Conservation (phyloP, 2,113 vertebrate species). For the Promerops cafer region DNA sequence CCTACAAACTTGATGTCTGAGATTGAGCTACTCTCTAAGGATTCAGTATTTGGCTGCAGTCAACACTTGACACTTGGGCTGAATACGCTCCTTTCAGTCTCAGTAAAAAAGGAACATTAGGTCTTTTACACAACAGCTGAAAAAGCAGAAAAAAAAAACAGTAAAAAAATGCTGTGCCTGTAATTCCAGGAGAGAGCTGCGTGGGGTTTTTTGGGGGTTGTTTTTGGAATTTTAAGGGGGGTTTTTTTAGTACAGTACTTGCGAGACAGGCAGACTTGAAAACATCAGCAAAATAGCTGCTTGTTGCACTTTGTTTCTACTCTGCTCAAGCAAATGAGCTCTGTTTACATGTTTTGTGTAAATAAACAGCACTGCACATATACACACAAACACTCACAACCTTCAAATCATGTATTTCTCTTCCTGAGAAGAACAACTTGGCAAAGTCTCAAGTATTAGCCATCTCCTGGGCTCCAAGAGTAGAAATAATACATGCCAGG, state of each 20-base stretch:
- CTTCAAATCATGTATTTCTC: conserved; percentile 3
- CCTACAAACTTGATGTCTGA: neutral
- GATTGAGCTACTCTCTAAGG: neutral
- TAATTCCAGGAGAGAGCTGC: neutral
- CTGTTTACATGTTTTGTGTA: conserved; percentile 2
- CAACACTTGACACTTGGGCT: neutral
- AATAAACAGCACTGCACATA: conserved; percentile 5
- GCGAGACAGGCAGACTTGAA: neutral
- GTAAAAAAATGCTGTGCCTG: neutral
- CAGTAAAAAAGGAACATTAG: neutral
- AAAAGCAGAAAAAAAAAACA: neutral
- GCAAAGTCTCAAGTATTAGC: neutral
- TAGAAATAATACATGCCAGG: neutral
- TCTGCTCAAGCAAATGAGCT: neutral
- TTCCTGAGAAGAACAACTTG: neutral
- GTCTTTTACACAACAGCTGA: neutral
- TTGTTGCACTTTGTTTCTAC: conserved; percentile 21
- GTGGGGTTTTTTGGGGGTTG: neutral
- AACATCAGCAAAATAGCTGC: conserved; percentile 16
- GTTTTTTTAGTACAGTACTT: neutral
- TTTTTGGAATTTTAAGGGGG: neutral
- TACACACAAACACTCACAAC: neutral
- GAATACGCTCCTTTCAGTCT: neutral
- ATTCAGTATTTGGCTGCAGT: neutral
- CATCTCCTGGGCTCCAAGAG: neutral